Evolutionary conservation across 2,113 vertebrate genomes (phyloP).

Genomic region (Brachyhypopomus occidentalis): DNA sequence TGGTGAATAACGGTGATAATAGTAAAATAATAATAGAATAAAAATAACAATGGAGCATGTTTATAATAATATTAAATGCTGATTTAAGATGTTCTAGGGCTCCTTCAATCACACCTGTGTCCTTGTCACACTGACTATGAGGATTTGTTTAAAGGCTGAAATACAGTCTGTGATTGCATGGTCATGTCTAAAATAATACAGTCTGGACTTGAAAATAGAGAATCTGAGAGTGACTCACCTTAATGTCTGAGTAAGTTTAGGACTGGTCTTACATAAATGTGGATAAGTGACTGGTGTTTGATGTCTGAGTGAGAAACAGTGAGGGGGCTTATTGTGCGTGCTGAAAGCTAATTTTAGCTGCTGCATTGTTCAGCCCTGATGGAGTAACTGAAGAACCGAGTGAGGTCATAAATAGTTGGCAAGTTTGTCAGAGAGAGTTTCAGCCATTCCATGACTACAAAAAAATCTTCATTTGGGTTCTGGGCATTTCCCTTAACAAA

Average conservation of each 20-base stretch:
- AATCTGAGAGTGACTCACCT: background rate
- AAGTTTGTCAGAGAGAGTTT: conserved; percentile 66
- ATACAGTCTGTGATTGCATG: background rate
- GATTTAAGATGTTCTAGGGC: background rate
- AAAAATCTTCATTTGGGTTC: background rate
- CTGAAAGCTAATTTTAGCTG: conserved; percentile 73
- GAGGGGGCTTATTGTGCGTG: conserved; percentile 6
- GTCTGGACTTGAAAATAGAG: background rate
- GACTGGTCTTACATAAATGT: conserved; percentile 16
- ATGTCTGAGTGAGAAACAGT: conserved; percentile 10
- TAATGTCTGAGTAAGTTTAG: background rate
- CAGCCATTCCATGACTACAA: conserved; percentile 34
- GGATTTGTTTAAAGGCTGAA: background rate
- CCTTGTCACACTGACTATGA: background rate
- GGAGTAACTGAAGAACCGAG: conserved; percentile 72
- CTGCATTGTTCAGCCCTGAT: conserved; percentile 67
- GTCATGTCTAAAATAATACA: background rate
- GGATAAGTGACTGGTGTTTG: conserved; percentile 21
- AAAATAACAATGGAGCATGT: background rate
- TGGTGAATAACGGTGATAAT: background rate
- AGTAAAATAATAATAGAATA: too few relatives aligned
- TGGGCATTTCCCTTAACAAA: background rate
- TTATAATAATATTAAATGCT: background rate
- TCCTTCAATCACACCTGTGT: background rate
- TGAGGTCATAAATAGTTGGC: conserved; percentile 74